These are phyloP conservation scores for Varanus salvator DNA, from an alignment of 2,113 vertebrate genomes.

Conservation along the genomic window DNA sequence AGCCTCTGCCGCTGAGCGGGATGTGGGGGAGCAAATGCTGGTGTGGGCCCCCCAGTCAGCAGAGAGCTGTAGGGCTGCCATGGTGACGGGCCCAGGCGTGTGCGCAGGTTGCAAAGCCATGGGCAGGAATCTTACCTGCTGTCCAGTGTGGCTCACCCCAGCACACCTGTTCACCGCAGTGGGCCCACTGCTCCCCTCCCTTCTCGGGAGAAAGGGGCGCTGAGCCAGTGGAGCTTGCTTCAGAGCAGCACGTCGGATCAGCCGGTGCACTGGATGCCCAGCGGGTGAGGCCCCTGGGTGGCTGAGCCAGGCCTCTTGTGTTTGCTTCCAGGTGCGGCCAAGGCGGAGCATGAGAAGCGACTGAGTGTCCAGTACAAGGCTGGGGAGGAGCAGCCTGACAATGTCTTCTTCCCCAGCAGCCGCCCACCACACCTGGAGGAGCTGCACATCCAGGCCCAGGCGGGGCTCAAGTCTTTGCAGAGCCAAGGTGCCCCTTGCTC, in stretches of 20 bases:
- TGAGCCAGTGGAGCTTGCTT: neutral
- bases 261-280: no score
- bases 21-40: neutral
- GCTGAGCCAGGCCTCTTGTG: neutral
- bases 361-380: slow-evolving; percentile 75
- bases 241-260: neutral
- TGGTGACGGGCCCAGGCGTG: neutral
- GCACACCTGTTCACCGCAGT: neutral
- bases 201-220: neutral
- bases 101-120: no score
- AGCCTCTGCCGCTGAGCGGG: no score
- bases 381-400: slow-evolving; percentile 82
- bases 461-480: slow-evolving; percentile 90
- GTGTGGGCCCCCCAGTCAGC: slow-evolving; percentile 43
- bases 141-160: neutral
- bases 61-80: slow-evolving; percentile 44
- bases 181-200: neutral
- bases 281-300: no score
- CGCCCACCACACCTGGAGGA: slow-evolving; percentile 89
- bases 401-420: slow-evolving; percentile 89
- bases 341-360: slow-evolving; percentile 75
- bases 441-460: slow-evolving; percentile 90
- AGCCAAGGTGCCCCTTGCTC: slow-evolving; percentile 83
- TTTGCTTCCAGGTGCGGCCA: slow-evolving; percentile 70
- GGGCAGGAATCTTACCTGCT: neutral